Evolutionary conservation across 2,888 invertebrate species (phyloP), one percentile per base, ranked within the genome.

Genomic region (Ceramica pisi): DNA sequence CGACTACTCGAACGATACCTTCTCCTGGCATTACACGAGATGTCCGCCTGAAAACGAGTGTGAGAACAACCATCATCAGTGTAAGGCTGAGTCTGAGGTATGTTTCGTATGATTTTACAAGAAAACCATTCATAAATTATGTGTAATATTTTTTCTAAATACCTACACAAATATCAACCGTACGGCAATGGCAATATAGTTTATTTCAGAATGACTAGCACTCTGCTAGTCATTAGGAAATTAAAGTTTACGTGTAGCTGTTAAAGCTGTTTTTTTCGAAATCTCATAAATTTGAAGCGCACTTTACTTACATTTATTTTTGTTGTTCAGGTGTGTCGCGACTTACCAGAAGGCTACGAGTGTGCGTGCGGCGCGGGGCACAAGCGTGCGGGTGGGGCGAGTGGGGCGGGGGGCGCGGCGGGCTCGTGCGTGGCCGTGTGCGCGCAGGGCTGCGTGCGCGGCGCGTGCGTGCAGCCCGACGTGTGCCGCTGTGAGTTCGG

Each of bases 1-100:
- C 2, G 93, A 93, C 62, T 92, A 90, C 46, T 93, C 94, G 6
- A 96, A 97, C 51, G 95, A 96, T 38, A 95, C 95, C 0, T 98
- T 98, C 78, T 97, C 97, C 0, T 99, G 99, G 99, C 97, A 98
- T 88, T 99, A 99, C 89, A 97, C 98, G 0, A 97, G 97, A 57
- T 99, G 99, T 89, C 99, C 99, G 1, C 97, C 98, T 0, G 99
- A 99, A 94, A 98, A 99, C 90, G 99, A 99, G 92, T 99, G 99
- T 90, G 95, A 96, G 56, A 99, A 99, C 91, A 97, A 97, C 6
- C 99, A 99, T 92, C 99, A 99, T 90, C 98, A 97, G 71, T 99
- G 99, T 91, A 98, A 98, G 91, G 96, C 97, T 0, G 97, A 97
- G 71, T 98, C 98, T 5, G 98, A 99, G 93, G 95, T 94, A 73